Conservation (phyloP, 2,888 invertebrate genomes). For the Hyposoter dolosus region DNA sequence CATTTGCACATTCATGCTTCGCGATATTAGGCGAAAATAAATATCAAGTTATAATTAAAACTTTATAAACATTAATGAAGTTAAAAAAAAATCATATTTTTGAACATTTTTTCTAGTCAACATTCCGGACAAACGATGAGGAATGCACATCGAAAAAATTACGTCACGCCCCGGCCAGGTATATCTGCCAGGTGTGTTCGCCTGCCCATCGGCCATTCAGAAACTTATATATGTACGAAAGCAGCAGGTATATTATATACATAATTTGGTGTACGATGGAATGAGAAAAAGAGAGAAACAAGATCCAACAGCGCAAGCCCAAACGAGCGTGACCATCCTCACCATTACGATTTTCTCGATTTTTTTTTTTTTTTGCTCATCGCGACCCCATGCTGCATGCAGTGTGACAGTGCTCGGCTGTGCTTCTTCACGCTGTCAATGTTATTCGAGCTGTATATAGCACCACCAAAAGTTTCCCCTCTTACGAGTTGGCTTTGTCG, state of each 20-base stretch:
- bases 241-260: conserved; percentile 56
- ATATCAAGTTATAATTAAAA: not conserved
- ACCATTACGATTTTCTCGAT: conserved; percentile 70
- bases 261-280: conserved; percentile 15
- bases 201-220: conserved; percentile 29
- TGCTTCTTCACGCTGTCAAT: conserved; percentile 46
- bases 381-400: conserved; percentile 46
- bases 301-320: conserved; percentile 47
- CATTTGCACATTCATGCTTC: not conserved
- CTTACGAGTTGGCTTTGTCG: conserved; percentile 75
- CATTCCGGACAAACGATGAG: conserved; percentile 11
- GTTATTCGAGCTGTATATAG: conserved; percentile 14
- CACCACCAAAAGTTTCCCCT: conserved; percentile 52
- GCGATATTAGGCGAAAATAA: not conserved
- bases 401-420: conserved; percentile 34
- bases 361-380: conserved; percentile 56
- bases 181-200: conserved; percentile 69
- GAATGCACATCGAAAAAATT: conserved; percentile 70
- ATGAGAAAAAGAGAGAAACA: conserved; percentile 21
- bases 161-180: conserved; percentile 78
- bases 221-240: not conserved
- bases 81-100: not conserved
- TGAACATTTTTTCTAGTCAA: not conserved
- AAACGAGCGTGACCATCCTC: conserved; percentile 71
- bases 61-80: not conserved